Evolutionary conservation across 2,797 vertebrate genomes (phyloP).

Genomic region (Novumbra hubbsi): DNA sequence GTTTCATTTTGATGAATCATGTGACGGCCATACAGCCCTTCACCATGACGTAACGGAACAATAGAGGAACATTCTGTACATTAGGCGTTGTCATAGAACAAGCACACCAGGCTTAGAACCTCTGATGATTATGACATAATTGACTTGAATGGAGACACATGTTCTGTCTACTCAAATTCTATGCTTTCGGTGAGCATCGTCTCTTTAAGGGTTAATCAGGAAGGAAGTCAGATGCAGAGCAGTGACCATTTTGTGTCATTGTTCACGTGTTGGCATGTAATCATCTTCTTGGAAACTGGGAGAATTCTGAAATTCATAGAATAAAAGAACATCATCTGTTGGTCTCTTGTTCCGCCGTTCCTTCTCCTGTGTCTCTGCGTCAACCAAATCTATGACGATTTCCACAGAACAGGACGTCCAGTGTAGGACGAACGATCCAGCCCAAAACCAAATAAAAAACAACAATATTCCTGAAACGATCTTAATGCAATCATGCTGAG

Average conservation of each 20-base stretch:
- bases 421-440: background rate
- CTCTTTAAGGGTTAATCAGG: background rate
- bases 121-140: background rate
- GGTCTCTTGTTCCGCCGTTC: background rate
- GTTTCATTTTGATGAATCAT: background rate
- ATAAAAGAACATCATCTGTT: background rate
- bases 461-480: background rate
- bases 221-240: conserved; percentile 2
- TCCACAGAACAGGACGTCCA: conserved; percentile 9
- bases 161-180: background rate
- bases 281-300: conserved; percentile 17
- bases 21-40: background rate
- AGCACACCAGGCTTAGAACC: background rate
- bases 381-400: conserved; percentile 1
- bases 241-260: conserved; percentile 2
- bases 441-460: background rate
- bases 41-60: background rate
- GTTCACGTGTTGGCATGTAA: conserved; percentile 24
- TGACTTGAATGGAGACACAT: background rate
- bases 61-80: background rate
- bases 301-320: background rate
- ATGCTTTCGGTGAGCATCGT: background rate
- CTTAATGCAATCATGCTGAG: background rate
- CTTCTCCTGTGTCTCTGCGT: background rate
- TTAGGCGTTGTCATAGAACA: background rate